Percentiles rank a stretch among this genome's conserved stretches.
Evolutionary conservation across 2,113 vertebrate species (phyloP).

Genomic region (Bos indicus): DNA sequence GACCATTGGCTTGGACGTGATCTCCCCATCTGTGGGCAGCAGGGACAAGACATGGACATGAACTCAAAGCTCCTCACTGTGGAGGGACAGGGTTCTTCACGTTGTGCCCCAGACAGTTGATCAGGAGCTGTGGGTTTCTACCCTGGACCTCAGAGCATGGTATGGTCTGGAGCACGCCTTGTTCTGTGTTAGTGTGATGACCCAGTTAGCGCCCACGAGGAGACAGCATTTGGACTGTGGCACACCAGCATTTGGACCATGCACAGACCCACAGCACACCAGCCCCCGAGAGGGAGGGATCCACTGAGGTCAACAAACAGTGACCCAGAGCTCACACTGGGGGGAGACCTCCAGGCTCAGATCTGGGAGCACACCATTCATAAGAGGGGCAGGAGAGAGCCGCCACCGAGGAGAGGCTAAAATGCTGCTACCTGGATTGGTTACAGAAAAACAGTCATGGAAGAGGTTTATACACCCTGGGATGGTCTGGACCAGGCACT

Average conservation of each 20-base stretch:
- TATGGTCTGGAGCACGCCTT: not conserved
- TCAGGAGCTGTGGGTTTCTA: not conserved
- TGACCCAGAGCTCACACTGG: not conserved
- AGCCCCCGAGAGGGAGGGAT: not conserved
- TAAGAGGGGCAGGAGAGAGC: not conserved
- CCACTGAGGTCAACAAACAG: not conserved
- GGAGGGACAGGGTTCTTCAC: not conserved
- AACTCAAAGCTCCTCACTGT: constrained; percentile 21
- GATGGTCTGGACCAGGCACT: not conserved
- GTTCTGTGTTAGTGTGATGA: not conserved
- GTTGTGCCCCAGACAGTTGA: not conserved
- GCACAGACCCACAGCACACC: not conserved
- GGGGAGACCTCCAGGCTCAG: not conserved
- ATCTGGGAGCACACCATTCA: not conserved
- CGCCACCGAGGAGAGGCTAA: not conserved
- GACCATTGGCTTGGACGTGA: constrained; percentile 98
- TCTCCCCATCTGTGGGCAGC: constrained; percentile 92
- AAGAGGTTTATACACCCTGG: not conserved
- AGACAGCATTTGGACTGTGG: not conserved
- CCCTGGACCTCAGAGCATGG: not conserved
- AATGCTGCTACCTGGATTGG: not conserved
- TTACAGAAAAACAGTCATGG: not conserved
- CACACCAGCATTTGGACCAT: not conserved
- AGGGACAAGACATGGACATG: constrained; percentile 65
- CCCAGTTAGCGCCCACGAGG: not conserved